A percentile compares a stretch with the other conserved stretches of the same genome.
Conservation (phyloP, 1,140 invertebrate species). For the Apis florea region DNA sequence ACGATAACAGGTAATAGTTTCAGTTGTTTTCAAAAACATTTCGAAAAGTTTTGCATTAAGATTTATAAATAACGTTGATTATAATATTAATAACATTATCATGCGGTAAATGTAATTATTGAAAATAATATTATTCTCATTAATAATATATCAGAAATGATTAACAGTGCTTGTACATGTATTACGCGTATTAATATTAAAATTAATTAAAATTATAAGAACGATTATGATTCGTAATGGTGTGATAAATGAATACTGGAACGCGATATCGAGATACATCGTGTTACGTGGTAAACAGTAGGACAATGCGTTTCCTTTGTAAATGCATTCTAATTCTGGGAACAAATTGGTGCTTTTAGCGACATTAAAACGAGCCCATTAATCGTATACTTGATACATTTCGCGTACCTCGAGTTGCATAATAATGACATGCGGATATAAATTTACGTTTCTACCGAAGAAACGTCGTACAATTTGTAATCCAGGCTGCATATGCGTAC, state of each 20-base stretch:
- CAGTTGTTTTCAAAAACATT: not conserved
- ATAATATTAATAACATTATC: not conserved
- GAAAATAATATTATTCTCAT: not conserved
- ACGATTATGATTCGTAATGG: not conserved
- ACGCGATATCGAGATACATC: constrained; percentile 9
- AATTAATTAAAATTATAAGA: not conserved
- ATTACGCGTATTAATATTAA: no score
- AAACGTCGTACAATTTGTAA: constrained; percentile 26
- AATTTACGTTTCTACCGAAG: constrained; percentile 27
- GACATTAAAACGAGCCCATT: constrained; percentile 44
- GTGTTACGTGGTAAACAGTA: constrained; percentile 12
- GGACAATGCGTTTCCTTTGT: constrained; percentile 28
- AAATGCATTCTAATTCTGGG: constrained; percentile 42
- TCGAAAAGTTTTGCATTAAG: not conserved
- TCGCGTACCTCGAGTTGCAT: constrained; percentile 30
- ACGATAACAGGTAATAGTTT: not conserved
- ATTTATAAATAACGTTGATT: not conserved
- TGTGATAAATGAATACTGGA: not conserved
- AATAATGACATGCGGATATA: constrained; percentile 40
- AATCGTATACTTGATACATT: constrained; percentile 47
- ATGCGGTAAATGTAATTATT: not conserved
- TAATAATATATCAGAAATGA: no score
- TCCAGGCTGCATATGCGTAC: not conserved
- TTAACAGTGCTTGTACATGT: no score
- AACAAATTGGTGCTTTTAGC: constrained; percentile 48